Evolutionary conservation across 1,140 invertebrate genomes (phyloP).

Genomic region (Bombus sylvicola): DNA sequence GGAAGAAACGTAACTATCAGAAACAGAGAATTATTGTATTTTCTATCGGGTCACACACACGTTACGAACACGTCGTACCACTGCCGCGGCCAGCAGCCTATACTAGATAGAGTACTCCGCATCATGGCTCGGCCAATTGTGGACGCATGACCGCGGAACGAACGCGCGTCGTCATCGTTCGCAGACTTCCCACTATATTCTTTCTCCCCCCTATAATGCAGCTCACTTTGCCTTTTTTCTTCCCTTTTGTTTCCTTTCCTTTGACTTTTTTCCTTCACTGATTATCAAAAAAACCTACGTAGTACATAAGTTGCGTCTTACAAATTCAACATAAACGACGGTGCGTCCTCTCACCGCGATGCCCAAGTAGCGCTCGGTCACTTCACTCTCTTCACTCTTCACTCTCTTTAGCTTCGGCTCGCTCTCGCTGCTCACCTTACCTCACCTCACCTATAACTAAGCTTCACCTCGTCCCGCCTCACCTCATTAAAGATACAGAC

Average conservation of each 20-base stretch:
- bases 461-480: conserved; percentile 30
- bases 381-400: conserved; percentile 64
- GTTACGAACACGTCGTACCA: conserved; percentile 56
- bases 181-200: conserved; percentile 39
- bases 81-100: conserved; percentile 48
- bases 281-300: background rate
- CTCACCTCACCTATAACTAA: background rate
- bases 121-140: conserved; percentile 62
- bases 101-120: conserved; percentile 55
- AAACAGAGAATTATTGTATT: background rate
- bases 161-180: conserved; percentile 66
- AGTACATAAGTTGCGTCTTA: background rate
- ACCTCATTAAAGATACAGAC: conserved; percentile 17
- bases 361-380: conserved; percentile 53
- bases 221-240: background rate
- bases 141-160: conserved; percentile 60
- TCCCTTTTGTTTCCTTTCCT: background rate
- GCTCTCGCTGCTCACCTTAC: conserved; percentile 38
- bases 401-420: conserved; percentile 33
- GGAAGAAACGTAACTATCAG: background rate
- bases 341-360: conserved; percentile 45
- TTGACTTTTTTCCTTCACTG: background rate
- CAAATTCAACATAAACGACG: conserved; percentile 10
- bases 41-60: conserved; percentile 64
- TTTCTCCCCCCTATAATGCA: conserved; percentile 27